Base-by-base conservation (phyloP, 1,140 invertebrate genomes). In the Meloidogyne chitwoodi region DNA sequence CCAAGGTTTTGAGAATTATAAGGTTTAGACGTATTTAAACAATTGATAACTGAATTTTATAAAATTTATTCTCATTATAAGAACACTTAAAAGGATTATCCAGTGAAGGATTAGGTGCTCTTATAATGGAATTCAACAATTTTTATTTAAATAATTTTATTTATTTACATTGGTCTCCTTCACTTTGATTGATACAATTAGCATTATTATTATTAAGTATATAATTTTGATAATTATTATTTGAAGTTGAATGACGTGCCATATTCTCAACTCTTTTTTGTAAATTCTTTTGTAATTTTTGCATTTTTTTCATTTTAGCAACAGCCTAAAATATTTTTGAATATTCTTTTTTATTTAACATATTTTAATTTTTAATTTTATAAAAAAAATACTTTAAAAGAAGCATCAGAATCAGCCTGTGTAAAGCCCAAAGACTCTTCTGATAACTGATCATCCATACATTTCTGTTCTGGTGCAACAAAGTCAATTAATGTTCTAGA, bases 401-500 rank as follows among this genome's bases (percentile, higher is more conserved):
- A 77, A 24, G 76, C 76, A 63, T 29, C 76, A 26, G 76, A 77
- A 44, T 77, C 76, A 16, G 76, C 76, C 14, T 61, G 76, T 5
- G 76, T 77, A 44, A 77, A 77, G 4, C 74, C 76, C 19, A 77
- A 75, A 22, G 34, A 31, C 22, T 77, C 71, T 26, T 76, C 64
- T 31, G n/a, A 61, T 14, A 62, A 19, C n/a, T 67, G n/a, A 6
- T 65, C 73, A 34, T 76, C 75, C 24, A 68, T 29, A 65, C 75
- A 76, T 29, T 68, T 66, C 16, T 61, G 61, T 26, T 78, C 68
- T 6, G 64, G 63, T n/a, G 77, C 67, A 2, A 78, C 76, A 65
- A 78, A 78, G 24, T 78, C 77, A 22, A 78, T 78, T 27, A 78
- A 44, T 12, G 77, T 79, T 4, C 77, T 78, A n/a, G 77, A 78